Evolutionary conservation across 2,797 vertebrate species (phyloP).

Genomic region (Acridotheres tristis): DNA sequence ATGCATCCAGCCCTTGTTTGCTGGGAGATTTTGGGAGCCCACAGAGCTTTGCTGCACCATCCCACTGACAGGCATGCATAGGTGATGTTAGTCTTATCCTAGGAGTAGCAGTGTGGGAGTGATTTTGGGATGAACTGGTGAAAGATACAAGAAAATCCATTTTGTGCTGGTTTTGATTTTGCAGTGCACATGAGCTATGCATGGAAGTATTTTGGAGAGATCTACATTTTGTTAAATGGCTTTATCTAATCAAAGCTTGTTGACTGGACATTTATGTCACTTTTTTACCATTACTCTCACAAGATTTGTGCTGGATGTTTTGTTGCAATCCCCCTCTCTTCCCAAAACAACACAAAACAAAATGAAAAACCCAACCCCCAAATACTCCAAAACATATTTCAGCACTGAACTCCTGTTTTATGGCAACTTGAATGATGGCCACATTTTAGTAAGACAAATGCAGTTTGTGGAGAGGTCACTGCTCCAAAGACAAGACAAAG

Average conservation of each 20-base stretch:
- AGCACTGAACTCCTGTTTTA: background rate
- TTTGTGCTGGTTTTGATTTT: background rate
- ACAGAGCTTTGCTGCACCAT: background rate
- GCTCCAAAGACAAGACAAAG: background rate
- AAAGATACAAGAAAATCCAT: background rate
- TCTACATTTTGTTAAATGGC: background rate
- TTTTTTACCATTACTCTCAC: background rate
- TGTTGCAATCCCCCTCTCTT: background rate
- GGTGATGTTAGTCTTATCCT: background rate
- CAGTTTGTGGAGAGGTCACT: background rate
- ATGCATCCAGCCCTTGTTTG: background rate
- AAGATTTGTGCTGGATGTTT: background rate
- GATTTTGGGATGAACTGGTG: background rate
- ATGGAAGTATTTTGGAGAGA: background rate
- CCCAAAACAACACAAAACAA: background rate
- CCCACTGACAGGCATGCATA: background rate
- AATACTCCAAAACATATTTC: background rate
- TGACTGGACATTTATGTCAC: background rate
- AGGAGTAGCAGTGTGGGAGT: background rate
- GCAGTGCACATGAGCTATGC: rapidly evolving
- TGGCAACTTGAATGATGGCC: background rate
- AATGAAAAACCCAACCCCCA: background rate
- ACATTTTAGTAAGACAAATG: background rate
- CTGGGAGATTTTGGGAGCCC: background rate
- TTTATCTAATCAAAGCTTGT: background rate